phyloP scores from a whole-genome alignment of 2,113 vertebrate species.

The Tyto alba region DNA sequence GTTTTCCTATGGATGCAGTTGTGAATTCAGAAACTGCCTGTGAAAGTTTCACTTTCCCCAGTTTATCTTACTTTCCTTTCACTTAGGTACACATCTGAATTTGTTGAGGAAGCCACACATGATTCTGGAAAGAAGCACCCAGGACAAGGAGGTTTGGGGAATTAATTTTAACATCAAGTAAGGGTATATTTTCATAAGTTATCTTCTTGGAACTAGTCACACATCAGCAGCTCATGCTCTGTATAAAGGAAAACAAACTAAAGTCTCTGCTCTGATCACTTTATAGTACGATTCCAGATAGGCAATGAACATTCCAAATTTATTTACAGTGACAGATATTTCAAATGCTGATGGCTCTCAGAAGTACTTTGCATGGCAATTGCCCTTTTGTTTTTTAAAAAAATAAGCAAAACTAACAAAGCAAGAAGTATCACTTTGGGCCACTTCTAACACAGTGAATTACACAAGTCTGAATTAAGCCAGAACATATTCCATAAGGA shows the following conservation, averaged over 20 bases:
- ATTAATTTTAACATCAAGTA: neutral
- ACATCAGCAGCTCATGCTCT: neutral
- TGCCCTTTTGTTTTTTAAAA: neutral
- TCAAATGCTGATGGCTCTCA: neutral
- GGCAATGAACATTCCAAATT: neutral
- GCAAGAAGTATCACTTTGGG: neutral
- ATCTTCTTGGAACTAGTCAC: neutral
- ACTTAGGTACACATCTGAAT: rapidly evolving
- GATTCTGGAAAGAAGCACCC: neutral
- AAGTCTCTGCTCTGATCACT: neutral
- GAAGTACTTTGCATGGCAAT: neutral
- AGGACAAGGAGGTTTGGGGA: neutral
- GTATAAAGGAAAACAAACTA: neutral
- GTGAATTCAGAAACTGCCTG: neutral
- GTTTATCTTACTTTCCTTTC: neutral
- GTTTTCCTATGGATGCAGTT: neutral
- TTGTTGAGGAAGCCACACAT: neutral
- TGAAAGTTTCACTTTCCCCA: neutral
- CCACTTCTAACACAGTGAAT: neutral
- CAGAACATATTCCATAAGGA: neutral
- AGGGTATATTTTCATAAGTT: neutral
- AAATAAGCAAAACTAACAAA: neutral
- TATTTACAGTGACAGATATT: neutral
- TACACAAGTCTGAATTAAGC: neutral
- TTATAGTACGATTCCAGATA: neutral